Evolutionary conservation across 1,140 invertebrate genomes (phyloP).

Genomic region (Ceratosolen solmsi): DNA sequence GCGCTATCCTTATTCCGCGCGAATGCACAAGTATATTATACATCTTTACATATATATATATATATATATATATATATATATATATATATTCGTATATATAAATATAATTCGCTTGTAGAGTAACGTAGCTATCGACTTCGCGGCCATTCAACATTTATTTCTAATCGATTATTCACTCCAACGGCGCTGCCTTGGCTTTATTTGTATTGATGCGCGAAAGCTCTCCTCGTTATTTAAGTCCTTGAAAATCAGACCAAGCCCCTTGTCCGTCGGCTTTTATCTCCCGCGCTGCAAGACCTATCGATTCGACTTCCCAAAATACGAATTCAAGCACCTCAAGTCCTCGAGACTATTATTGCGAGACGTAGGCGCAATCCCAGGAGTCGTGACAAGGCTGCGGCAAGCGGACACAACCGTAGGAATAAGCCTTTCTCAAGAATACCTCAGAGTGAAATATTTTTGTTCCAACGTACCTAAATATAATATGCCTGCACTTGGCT

Average conservation of each 20-base stretch:
- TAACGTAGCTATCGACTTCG: not conserved
- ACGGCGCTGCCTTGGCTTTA: not conserved
- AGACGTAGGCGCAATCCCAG: not conserved
- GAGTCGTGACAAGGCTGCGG: not conserved
- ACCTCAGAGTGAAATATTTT: not conserved
- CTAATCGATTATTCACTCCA: conserved; percentile 17
- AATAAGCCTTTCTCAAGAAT: not conserved
- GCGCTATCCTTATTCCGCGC: not conserved
- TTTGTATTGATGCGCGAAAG: not conserved
- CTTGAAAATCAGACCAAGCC: not conserved
- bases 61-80: too few relatives aligned
- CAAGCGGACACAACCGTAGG: not conserved
- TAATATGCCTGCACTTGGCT: not conserved
- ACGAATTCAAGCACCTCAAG: not conserved
- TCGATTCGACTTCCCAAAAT: not conserved
- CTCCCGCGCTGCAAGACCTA: not conserved
- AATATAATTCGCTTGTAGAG: too few relatives aligned
- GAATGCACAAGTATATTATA: too few relatives aligned
- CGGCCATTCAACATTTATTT: not conserved
- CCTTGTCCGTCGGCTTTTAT: not conserved
- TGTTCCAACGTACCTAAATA: not conserved
- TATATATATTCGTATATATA: too few relatives aligned
- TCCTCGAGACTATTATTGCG: not conserved
- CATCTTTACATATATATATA: too few relatives aligned
- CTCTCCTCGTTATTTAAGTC: not conserved